Conservation (phyloP, 2,888 invertebrate genomes). For the Idaea straminata region DNA sequence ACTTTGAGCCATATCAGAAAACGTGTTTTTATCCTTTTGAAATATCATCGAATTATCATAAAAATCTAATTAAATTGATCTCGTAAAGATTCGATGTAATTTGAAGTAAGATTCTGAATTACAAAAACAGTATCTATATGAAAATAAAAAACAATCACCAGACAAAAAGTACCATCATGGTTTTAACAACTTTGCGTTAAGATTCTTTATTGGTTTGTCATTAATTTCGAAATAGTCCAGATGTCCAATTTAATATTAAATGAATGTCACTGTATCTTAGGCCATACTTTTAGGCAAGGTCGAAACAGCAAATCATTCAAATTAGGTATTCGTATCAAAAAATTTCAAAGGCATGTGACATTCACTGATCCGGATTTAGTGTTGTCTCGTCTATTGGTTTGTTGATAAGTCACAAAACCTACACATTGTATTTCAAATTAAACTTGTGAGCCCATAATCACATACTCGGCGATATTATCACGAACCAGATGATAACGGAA, state of each 20-base stretch:
- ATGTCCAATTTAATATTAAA: background rate
- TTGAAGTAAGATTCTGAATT: no score
- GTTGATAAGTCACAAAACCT: background rate
- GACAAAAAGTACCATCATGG: background rate
- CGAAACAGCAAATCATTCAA: background rate
- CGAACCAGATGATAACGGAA: no score
- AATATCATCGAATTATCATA: background rate
- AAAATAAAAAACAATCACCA: no score
- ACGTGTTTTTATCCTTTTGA: background rate
- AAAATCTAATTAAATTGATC: background rate
- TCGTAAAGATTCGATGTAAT: no score
- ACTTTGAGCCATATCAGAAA: background rate
- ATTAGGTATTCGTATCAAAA: background rate
- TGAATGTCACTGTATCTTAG: background rate
- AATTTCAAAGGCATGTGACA: slow-evolving; percentile 1
- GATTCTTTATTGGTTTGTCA: background rate
- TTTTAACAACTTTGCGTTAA: background rate
- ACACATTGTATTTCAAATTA: background rate
- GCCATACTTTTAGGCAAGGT: background rate
- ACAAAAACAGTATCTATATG: no score
- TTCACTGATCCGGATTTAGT: background rate
- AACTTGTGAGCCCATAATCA: no score
- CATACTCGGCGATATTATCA: no score
- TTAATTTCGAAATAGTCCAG: background rate
- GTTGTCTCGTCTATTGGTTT: background rate